Conservation (phyloP, 2,797 vertebrate genomes). For the Dendrocincla tyrannina region DNA sequence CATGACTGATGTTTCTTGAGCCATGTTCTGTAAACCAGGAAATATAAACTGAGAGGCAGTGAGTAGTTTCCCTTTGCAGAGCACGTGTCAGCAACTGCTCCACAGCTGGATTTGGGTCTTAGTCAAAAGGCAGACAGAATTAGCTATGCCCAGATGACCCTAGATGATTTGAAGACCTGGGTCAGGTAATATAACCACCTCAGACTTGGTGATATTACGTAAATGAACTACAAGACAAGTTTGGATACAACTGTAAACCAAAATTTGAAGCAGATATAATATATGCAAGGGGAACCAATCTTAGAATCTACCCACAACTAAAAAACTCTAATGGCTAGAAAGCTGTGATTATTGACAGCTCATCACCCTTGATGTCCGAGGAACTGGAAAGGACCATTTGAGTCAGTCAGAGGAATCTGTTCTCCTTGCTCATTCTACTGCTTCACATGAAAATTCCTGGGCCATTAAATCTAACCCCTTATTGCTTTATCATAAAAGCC, state of each 20-base stretch:
- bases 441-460: background rate
- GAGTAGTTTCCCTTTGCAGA: background rate
- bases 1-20: background rate
- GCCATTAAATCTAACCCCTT: background rate
- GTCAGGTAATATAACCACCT: background rate
- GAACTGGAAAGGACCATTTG: background rate
- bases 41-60: background rate
- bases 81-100: background rate
- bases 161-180: background rate
- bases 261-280: background rate
- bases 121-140: background rate
- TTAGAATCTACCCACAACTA: background rate
- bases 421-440: background rate
- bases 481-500: background rate
- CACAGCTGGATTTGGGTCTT: background rate
- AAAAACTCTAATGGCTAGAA: background rate
- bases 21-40: background rate
- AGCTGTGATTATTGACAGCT: background rate
- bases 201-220: background rate
- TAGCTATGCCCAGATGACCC: background rate
- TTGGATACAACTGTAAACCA: background rate
- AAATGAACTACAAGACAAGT: background rate
- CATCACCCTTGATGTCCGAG: background rate
- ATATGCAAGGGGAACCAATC: background rate
- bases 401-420: background rate